These are phyloP conservation scores for Papilio aristodemus DNA, from an alignment of 1,140 invertebrate species.

Conservation along the genomic window DNA sequence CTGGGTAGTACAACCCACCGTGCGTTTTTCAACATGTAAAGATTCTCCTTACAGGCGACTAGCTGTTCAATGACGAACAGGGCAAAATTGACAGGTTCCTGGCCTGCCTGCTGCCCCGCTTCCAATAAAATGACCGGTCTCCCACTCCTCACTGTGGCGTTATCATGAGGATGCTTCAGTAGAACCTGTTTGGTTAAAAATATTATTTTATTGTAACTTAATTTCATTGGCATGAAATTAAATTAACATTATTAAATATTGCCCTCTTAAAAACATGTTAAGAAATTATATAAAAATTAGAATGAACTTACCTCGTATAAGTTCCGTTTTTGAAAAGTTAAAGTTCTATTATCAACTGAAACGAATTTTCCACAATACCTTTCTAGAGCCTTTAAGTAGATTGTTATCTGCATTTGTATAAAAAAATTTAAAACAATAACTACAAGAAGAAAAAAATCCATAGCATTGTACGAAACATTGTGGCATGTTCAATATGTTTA, in stretches of 20 bases:
- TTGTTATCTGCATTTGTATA: slow-evolving; percentile 46
- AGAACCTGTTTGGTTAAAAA: slow-evolving; percentile 3
- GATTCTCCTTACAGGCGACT: slow-evolving; percentile 58
- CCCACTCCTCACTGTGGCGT: slow-evolving; percentile 27
- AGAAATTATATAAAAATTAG: neutral
- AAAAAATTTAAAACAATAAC: neutral
- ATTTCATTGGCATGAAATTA: neutral
- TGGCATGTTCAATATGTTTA: no score
- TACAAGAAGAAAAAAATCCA: no score
- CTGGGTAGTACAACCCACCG: slow-evolving; percentile 66
- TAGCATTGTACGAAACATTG: no score
- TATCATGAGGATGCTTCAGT: neutral
- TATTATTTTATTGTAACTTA: neutral
- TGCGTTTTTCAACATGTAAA: slow-evolving; percentile 50
- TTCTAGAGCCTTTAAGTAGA: slow-evolving; percentile 59
- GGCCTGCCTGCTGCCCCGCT: slow-evolving; percentile 61
- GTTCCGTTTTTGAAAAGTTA: slow-evolving; percentile 54
- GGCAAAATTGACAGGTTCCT: slow-evolving; percentile 48
- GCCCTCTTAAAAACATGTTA: neutral
- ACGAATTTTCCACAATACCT: slow-evolving; percentile 52
- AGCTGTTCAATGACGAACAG: slow-evolving; percentile 63
- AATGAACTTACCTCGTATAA: slow-evolving; percentile 54
- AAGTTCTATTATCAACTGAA: slow-evolving; percentile 40
- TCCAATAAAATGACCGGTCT: slow-evolving; percentile 58
- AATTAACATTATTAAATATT: neutral